Evolutionary conservation across 2,888 invertebrate species (phyloP), one percentile per base, ranked within the genome.

Genomic region (Ochlodes sylvanus): DNA sequence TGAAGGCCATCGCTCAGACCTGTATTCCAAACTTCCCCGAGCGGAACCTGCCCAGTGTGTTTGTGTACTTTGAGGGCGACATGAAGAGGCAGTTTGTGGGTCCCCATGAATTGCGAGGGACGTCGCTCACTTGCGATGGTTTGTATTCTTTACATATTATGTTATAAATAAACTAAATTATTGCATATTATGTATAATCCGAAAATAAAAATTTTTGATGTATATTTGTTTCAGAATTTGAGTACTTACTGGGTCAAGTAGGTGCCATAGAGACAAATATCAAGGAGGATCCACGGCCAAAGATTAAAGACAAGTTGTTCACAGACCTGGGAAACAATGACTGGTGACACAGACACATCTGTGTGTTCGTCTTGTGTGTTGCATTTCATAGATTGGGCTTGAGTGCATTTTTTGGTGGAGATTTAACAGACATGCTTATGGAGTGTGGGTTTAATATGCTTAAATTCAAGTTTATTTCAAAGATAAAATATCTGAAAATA

Each of bases 1-100:
- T 99, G 72, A 97, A 97, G 82, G 97, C 98, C 42, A 95, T 99
- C 19, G 98, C 99, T 0, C 97, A 97, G 54, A 98, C 98, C 0
- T 99, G 99, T 84, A 98, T 99, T 86, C 98, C 98, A 0, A 98
- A 99, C 88, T 99, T 97, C 90, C 99, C 99, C 0, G 99, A 99
- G 84, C 96, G 96, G 76, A 99, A 99, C 88, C 93, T 99, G 73
- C 99, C 99, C 4, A 98, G 98, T 6, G 94, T 99, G 77, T 99
- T 99, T 86, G 94, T 99, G n/a, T 99, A 99, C 88, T 95, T 94
- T 77, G 97, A 98, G 85, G 98, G 98, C 0, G 96, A 96, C 47
- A 94, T 99, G 95, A 97, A 96, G 81, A 96, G 96, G 76, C 98
- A 98, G 89, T 95, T 97, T 80, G 95, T 98, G 66, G 98, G 98